A percentile compares a stretch with the other conserved stretches of the same genome.
Evolutionary conservation across 2,113 vertebrate species (phyloP).

Genomic region (Heterocephalus glaber): DNA sequence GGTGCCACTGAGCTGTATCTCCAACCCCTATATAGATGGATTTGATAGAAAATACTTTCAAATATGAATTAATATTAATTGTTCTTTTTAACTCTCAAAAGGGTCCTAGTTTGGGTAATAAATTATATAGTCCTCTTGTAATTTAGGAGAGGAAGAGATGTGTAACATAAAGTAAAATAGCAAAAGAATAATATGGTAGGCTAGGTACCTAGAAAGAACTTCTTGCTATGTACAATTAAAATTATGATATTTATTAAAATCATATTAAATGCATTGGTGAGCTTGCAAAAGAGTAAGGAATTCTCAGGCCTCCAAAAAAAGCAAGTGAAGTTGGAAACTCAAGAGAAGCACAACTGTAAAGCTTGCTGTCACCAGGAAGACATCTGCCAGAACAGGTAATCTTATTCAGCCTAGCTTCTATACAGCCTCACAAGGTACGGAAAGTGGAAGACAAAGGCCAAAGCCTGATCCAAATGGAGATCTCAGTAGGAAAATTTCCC

Average conservation of each 20-base stretch:
- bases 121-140: background rate
- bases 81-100: slow-evolving; percentile 1
- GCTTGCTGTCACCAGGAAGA: background rate
- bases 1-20: too few species aligned
- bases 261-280: background rate
- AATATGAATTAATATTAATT: background rate
- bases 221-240: background rate
- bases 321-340: background rate
- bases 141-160: background rate
- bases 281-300: background rate
- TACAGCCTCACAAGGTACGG: background rate
- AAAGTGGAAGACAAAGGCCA: background rate
- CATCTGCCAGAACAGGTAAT: background rate
- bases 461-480: too few species aligned
- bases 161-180: background rate
- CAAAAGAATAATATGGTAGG: background rate
- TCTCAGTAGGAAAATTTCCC: background rate
- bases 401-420: background rate
- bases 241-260: background rate
- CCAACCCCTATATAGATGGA: too few species aligned
- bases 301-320: background rate
- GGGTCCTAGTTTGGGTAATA: background rate
- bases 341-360: background rate
- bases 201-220: background rate
- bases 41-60: slow-evolving; percentile 15